Percentiles rank a stretch among this genome's conserved stretches.
phyloP scores from a whole-genome alignment of 2,113 vertebrate species.

The Motacilla alba region DNA sequence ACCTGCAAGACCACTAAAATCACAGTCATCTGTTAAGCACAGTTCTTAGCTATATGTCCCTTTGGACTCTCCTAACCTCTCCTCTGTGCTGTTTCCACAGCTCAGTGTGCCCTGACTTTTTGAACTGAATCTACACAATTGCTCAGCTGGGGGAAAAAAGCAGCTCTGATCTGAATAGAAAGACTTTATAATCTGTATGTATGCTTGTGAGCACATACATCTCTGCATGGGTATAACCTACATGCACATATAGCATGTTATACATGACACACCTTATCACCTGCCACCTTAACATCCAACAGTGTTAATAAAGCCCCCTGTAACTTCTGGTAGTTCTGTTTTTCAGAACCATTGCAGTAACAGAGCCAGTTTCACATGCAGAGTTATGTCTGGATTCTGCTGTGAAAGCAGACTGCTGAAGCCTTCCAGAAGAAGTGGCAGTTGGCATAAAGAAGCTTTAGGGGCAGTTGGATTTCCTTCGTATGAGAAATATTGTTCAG shows the following conservation, averaged over 20 bases:
- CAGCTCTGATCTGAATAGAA: not conserved
- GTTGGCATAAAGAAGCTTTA: not conserved
- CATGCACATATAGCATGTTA: not conserved
- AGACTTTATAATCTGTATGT: not conserved
- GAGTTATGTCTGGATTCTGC: not conserved
- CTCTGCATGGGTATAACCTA: not conserved
- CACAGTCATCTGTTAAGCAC: not conserved
- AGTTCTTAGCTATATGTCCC: not conserved
- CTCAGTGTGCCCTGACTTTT: not conserved
- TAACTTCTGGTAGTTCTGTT: not conserved
- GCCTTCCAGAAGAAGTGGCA: conserved; percentile 11
- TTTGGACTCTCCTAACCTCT: not conserved
- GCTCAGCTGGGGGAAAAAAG: not conserved
- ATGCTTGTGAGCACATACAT: not conserved
- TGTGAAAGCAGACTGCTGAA: not conserved
- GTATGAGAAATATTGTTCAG: not conserved
- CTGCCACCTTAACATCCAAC: not conserved
- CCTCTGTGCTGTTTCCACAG: not conserved
- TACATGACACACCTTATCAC: rapidly evolving
- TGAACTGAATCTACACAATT: not conserved
- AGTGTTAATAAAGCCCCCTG: not conserved
- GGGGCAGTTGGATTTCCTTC: not conserved
- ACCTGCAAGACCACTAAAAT: not conserved
- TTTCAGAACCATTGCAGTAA: not conserved
- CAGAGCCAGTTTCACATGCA: not conserved